phyloP scores from a whole-genome alignment of 2,888 invertebrate genomes.

The Erebia epiphron region DNA sequence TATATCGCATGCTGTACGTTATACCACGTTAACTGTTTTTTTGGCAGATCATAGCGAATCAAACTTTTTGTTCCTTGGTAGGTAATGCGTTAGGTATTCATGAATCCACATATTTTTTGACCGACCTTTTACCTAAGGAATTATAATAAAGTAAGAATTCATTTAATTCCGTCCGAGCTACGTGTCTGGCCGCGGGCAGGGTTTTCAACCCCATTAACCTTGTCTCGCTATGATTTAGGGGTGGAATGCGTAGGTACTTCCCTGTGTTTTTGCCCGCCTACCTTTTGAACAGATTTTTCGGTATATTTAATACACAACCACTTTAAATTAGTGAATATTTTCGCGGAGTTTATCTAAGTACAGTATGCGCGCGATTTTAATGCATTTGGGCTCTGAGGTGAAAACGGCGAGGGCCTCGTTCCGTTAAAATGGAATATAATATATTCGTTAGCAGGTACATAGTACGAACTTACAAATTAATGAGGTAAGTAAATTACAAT shows the following conservation, averaged over 20 bases:
- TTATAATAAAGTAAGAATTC: slow-evolving; percentile 69
- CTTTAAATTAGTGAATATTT: slow-evolving; percentile 14
- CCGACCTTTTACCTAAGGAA: slow-evolving; percentile 45
- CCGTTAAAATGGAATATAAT: too few relatives aligned
- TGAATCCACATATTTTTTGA: too few relatives aligned
- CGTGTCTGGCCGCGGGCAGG: slow-evolving; percentile 70
- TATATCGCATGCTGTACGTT: too few relatives aligned
- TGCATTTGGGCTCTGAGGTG: too few relatives aligned
- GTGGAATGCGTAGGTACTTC: slow-evolving; percentile 72
- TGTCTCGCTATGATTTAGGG: slow-evolving; percentile 78
- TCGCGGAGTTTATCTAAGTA: not conserved
- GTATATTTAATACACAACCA: slow-evolving; percentile 53
- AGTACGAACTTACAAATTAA: too few relatives aligned
- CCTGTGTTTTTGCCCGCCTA: slow-evolving; percentile 60
- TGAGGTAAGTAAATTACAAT: too few relatives aligned
- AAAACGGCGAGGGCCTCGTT: too few relatives aligned
- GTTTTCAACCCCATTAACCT: slow-evolving; percentile 79
- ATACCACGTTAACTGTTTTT: too few relatives aligned
- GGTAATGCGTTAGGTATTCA: too few relatives aligned
- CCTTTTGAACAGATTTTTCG: slow-evolving; percentile 71
- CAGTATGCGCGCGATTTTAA: not conserved
- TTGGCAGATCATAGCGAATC: too few relatives aligned
- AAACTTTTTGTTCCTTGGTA: too few relatives aligned
- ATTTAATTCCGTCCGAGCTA: slow-evolving; percentile 66
- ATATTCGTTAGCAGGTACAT: too few relatives aligned